These are phyloP conservation scores for Rhinella marina DNA, from an alignment of 2,797 vertebrate species.

Conservation along the genomic window DNA sequence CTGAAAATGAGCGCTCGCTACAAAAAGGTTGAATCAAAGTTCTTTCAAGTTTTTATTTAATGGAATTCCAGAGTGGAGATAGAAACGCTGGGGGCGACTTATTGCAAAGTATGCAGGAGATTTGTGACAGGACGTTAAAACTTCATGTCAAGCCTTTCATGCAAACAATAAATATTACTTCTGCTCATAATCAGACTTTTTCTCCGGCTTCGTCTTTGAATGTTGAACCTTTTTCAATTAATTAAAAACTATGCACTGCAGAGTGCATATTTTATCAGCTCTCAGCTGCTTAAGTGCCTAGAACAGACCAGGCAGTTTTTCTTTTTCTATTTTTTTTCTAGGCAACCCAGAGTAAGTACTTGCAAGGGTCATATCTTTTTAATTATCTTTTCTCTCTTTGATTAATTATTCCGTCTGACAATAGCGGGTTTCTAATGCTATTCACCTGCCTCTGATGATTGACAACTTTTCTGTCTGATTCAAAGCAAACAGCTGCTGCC, in stretches of 20 bases:
- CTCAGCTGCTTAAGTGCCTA: constrained; percentile 85
- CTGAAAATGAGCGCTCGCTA: not conserved
- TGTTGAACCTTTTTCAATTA: constrained; percentile 94
- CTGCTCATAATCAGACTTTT: constrained; percentile 81
- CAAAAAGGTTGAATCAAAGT: constrained; percentile 58
- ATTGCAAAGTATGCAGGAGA: constrained; percentile 69
- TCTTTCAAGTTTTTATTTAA: constrained; percentile 52
- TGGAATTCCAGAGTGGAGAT: constrained; percentile 62
- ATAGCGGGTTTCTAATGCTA: constrained; percentile 97
- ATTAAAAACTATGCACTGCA: constrained; percentile 91
- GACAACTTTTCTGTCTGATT: constrained; percentile 99
- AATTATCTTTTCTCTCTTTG: constrained; percentile 99
- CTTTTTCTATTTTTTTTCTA: constrained; percentile 73
- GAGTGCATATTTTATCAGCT: constrained; percentile 92
- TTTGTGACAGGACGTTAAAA: constrained; percentile 78
- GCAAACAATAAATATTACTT: constrained; percentile 87
- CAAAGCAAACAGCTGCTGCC: constrained; percentile 99
- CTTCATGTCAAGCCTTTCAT: constrained; percentile 77
- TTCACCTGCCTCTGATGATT: constrained; percentile 99
- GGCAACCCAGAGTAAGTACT: constrained; percentile 94
- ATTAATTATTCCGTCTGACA: constrained; percentile 99
- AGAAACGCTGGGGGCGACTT: constrained; percentile 69
- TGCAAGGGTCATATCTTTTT: constrained; percentile 99
- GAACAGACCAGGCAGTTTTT: constrained; percentile 81
- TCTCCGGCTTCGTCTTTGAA: constrained; percentile 81